Evolutionary conservation across 2,797 vertebrate genomes (phyloP).

Genomic region (Muscicapa striata): DNA sequence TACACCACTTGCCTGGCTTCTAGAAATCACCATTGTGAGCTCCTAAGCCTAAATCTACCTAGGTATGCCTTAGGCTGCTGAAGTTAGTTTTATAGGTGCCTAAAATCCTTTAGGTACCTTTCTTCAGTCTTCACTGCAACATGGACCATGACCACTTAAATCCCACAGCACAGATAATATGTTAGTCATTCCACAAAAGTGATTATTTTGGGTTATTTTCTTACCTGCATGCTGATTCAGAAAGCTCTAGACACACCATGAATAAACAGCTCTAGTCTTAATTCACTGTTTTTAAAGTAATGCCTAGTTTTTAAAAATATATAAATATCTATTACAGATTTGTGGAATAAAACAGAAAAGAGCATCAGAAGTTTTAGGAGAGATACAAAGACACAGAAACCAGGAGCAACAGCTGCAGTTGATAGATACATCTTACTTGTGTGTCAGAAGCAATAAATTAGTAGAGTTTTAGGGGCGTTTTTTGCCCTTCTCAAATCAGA

Average conservation of each 20-base stretch:
- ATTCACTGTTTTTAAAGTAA: neutral
- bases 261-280: neutral
- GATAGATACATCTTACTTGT: neutral
- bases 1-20: neutral
- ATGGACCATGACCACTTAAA: neutral
- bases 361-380: neutral
- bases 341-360: neutral
- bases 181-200: neutral
- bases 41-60: neutral
- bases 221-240: neutral
- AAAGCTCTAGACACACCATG: neutral
- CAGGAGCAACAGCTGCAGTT: neutral
- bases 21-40: neutral
- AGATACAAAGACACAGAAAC: neutral
- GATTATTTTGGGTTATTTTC: neutral
- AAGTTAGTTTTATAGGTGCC: neutral
- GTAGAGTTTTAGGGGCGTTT: neutral
- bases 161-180: neutral
- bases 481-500: neutral
- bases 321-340: neutral
- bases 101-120: neutral
- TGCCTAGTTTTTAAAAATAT: neutral
- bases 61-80: neutral
- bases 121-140: neutral
- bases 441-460: neutral